Base-by-base conservation (phyloP, 2,888 invertebrate genomes). In the Melipona beecheii region DNA sequence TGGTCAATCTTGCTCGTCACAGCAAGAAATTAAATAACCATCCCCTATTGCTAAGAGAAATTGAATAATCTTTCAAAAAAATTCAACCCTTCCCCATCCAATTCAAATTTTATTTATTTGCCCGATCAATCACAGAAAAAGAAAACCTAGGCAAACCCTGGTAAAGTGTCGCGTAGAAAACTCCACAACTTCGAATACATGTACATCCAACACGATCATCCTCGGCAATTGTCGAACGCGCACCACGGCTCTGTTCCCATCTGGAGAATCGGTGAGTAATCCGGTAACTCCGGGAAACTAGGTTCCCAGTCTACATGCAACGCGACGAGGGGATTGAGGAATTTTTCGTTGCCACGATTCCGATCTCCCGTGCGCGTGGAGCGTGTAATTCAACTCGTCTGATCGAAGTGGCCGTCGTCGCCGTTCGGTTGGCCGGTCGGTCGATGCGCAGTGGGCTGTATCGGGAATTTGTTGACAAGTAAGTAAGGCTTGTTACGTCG, bases 211-310 rank as follows among this genome's bases (percentile, higher is more conserved):
- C 27, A 27, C 19, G 50, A 27, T 60, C 27, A 19, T 31, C 4
- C 9, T 31, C 27, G 19, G 27, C 27, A 27, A 43, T 50, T 62
- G 17, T 27, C 54, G 6, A 27, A n/a, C 31, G 31, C 31, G 31
- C 52, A 56, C 17, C 50, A 2, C 50, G 15, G n/a, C 49, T 17
- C 72, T 49, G 21, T 15, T 17, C 54, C 58, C 64, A 72, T 11
- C 58, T 31, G 5, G 15, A 19, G 24, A 50, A 15, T 50, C 72
- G 87, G 83, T 85, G 86, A 79, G 69, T 88, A 86, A 88, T 82
- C 80, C 79, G 58, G 54, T 56, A 43, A 24, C 49, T 31, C 24
- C 21, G 24, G 66, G n/a, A 43, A 77, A 72, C 76, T 68, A 50
- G 31, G 70, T 85, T 60, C 62, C 62, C 21, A 27, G 15, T 60